Base-by-base conservation (phyloP, 1,140 invertebrate species). In the Triops cancriformis region DNA sequence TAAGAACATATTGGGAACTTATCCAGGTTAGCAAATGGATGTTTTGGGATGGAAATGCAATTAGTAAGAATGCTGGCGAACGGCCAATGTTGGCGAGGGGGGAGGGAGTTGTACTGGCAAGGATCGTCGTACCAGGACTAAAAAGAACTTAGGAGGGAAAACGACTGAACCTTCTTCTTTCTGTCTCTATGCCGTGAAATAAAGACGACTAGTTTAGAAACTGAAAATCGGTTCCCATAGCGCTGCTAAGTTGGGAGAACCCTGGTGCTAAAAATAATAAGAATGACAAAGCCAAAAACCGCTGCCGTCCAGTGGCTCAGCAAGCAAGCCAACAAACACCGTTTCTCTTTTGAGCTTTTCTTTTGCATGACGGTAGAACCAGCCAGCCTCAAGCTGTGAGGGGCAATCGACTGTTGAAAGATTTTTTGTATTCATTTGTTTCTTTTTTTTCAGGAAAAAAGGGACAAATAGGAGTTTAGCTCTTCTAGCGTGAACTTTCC, bases 41-140 rank as follows among this genome's bases (percentile, higher is more conserved):
- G 18, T 64, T 64, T 64, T 9, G 18, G 18, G 51, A 37, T 37
- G 51, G 51, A 64, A 64, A 64, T 64, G 51, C 51, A 64, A 64
- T 64, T 64, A 64, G 51, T 64, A 64, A 23, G 51, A 64, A 64
- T 64, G 51, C 51, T 64, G 51, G 51, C 51, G 18, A 64, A 64
- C 14, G 10, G 18, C 51, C 51, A 64, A 64, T 5, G 23, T 64
- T 64, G 10, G 14, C 14, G 3, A n/a, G 14, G 51, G 51, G n/a
- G 18, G 18, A n/a, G n/a, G n/a, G 51, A 6, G 6, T 64, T 18
- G 51, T 64, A n/a, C 6, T 6, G 23, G 51, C n/a, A 64, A 64
- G 31, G 31, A 4, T 37, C 31, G 31, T 37, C 31, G 31, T 7
- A 37, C 31, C 31, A 37, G 31, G 31, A 7, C 31, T 37, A 37